phyloP scores from a whole-genome alignment of 2,113 vertebrate species.

The Corapipo altera region DNA sequence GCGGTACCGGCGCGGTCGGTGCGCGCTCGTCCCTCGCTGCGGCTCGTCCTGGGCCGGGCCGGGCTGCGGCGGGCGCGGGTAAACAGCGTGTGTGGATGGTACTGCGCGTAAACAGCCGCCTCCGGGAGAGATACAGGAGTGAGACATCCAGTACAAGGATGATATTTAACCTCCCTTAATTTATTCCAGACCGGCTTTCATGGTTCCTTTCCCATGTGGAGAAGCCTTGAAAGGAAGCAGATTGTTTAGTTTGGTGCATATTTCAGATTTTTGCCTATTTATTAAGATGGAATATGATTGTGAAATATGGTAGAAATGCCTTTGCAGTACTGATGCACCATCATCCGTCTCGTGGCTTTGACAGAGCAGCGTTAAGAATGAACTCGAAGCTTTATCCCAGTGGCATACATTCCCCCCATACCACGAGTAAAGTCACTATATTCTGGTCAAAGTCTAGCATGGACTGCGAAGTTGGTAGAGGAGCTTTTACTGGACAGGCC shows the following conservation, averaged over 20 bases:
- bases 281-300: neutral
- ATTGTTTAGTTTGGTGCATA: neutral
- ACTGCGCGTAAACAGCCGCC: neutral
- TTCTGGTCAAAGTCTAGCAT: neutral
- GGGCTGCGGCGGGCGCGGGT: neutral
- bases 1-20: fast-evolving
- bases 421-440: too few species aligned
- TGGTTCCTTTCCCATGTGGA: neutral
- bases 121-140: neutral
- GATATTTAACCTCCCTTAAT: neutral
- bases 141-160: fast-evolving
- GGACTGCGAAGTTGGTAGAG: fast-evolving
- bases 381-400: neutral
- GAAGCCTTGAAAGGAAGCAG: conserved; percentile 12
- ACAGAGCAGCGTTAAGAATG: neutral
- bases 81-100: neutral
- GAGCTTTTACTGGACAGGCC: neutral
- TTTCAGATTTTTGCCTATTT: conserved; percentile 12
- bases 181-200: neutral
- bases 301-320: neutral
- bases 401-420: fast-evolving
- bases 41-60: neutral
- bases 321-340: neutral
- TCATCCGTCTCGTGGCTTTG: neutral
- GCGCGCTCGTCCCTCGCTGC: fast-evolving